Percentiles rank a stretch among this genome's conserved stretches.
phyloP scores from a whole-genome alignment of 2,888 invertebrate genomes.

The Spodoptera exigua region DNA sequence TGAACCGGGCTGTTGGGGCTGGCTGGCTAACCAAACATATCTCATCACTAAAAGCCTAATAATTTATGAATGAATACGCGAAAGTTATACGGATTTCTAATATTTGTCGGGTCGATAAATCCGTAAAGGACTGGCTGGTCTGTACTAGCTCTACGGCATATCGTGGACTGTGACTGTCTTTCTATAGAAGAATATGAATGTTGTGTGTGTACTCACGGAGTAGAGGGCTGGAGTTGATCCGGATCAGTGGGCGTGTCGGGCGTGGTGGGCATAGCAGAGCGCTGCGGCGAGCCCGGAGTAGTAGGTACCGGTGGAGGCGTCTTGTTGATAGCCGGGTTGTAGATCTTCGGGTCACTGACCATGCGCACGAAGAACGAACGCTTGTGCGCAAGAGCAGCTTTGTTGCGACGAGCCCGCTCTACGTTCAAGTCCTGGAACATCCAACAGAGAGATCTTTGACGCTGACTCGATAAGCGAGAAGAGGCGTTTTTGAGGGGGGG shows the following conservation, averaged over 20 bases:
- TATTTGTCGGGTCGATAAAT: not conserved
- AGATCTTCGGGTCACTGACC: conserved; percentile 99
- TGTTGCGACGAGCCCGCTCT: conserved; percentile 92
- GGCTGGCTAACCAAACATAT: conserved; percentile 49
- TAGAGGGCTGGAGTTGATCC: conserved; percentile 69
- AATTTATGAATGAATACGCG: conserved; percentile 25
- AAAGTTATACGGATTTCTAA: conserved; percentile 3
- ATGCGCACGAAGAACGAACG: conserved; percentile 99
- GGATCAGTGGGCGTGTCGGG: conserved; percentile 76
- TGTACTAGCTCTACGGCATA: no score
- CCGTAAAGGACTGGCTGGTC: no score
- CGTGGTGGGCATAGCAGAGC: conserved; percentile 73
- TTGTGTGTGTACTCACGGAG: conserved; percentile 71
- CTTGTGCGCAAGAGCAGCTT: conserved; percentile 95
- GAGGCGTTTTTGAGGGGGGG: no score
- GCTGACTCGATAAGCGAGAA: no score
- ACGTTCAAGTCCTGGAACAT: conserved; percentile 91
- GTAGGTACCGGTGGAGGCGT: conserved; percentile 90
- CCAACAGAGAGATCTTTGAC: no score
- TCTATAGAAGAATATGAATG: not conserved
- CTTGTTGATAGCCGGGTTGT: conserved; percentile 96
- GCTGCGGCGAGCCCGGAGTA: conserved; percentile 86
- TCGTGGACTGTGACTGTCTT: not conserved
- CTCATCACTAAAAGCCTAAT: conserved; percentile 33
- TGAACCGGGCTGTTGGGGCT: conserved; percentile 41